Base-by-base conservation (phyloP, 2,888 invertebrate genomes). In the Atrina japonica region DNA sequence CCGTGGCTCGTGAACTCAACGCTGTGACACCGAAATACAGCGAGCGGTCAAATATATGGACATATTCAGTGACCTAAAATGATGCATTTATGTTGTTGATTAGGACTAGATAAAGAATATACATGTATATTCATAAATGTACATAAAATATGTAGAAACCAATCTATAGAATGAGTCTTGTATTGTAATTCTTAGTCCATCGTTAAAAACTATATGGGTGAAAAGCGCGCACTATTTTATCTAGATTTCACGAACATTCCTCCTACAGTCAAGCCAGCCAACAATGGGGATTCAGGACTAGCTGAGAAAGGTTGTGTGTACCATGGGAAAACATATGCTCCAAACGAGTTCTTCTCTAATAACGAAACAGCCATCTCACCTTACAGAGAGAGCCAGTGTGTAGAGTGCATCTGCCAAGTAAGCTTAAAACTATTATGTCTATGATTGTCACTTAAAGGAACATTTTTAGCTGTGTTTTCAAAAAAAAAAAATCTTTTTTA, bases 381-480 rank as follows among this genome's bases (percentile, higher is more conserved):
- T 2, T 86, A 86, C 25, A 78, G 77, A 9, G 78, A 82, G 9
- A 88, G 89, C 73, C 91, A 91, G 74, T 91, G 91, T 72, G 90
- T 91, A 69, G 89, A 91, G 65, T 91, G 91, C 71, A 81, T 85
- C 16, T 91, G 91, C 68, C 85, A 88, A 85, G 91, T 91, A 80
- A 82, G 85, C 72, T 53, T 59, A 21, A 21, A 5, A 6, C n/a
- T n/a, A n/a, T n/a, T n/a, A n/a, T n/a, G n/a, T n/a, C n/a, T n/a
- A n/a, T n/a, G n/a, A n/a, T n/a, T n/a, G n/a, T n/a, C n/a, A n/a
- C n/a, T n/a, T n/a, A n/a, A n/a, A n/a, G n/a, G n/a, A n/a, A n/a
- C n/a, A n/a, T n/a, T n/a, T n/a, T n/a, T n/a, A n/a, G n/a, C n/a
- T n/a, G n/a, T n/a, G n/a, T n/a, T n/a, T n/a, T n/a, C n/a, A n/a